Base-by-base conservation (phyloP, 2,797 vertebrate species). In the Tokudaia tokunoshimensis region DNA sequence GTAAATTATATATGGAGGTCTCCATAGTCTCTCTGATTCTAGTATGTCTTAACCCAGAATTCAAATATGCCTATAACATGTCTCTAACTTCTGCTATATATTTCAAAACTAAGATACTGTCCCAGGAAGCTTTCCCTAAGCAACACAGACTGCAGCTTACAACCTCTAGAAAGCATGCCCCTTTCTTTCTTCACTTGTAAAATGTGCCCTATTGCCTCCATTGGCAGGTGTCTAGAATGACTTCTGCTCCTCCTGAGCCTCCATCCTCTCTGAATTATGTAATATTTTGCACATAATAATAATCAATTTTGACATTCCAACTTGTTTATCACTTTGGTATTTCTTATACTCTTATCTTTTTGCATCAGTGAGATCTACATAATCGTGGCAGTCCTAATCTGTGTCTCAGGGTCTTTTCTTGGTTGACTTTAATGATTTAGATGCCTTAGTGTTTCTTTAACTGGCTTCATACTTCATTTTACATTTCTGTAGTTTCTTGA, bases 381-480 rank as follows among this genome's bases (percentile, higher is more conserved):
- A 92, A 95, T 92, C 63, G 20, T 72, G 34, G 65, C 63, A 37
- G 31, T 37, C 12, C 17, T 22, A 96, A 82, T 93, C 14, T 88
- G n/a, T 65, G 6, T 93, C 67, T 95, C 82, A 89, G 91, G 41
- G 61, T 95, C 57, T 94, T 94, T 65, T 34, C 63, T 92, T 91
- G 44, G 59, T 75, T 76, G 59, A 88, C 37, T 59, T 55, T 6
- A 52, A 1, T 59, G 57, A 94, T 84, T 88, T 94, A 76, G 94
- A 95, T 34, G 31, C 91, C 1, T 63, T 81, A 26, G 4, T 76
- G 74, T 96, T 94, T 94, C 76, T 95, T 94, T 90, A 80, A 92
- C 34, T 81, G 41, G 81, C 57, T 70, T 34, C 13, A 34, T 82
- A 75, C 22, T 95, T 93, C 57, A 93, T 84, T 96, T 93, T 92